Conservation (phyloP, 2,113 vertebrate species). For the Malaclemys terrapin region DNA sequence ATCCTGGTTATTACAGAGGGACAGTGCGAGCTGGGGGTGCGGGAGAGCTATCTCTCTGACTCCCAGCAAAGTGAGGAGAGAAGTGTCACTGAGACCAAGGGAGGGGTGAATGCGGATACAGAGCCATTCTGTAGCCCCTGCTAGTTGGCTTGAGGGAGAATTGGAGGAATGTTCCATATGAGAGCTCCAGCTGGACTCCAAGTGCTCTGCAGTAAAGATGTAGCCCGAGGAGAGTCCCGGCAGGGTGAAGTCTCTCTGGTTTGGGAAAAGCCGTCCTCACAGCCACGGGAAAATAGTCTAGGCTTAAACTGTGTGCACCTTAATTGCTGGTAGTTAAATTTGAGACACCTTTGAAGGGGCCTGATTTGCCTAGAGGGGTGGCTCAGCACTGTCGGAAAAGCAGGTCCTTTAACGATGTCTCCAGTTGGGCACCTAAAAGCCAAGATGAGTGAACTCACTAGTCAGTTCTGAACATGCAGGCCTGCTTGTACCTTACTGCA, state of each 20-base stretch:
- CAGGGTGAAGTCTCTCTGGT: background rate
- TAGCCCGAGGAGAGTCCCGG: background rate
- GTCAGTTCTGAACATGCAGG: background rate
- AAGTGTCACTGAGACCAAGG: background rate
- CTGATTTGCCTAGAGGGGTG: background rate
- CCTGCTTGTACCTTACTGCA: too few species aligned
- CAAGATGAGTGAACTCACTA: too few species aligned
- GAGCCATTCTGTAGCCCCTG: too few species aligned
- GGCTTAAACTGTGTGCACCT: too few species aligned
- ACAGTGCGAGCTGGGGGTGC: accelerated
- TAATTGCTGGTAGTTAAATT: background rate
- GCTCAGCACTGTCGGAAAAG: background rate
- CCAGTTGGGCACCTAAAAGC: too few species aligned
- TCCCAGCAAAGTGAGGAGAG: background rate
- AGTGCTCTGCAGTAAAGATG: background rate
- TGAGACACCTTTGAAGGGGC: background rate
- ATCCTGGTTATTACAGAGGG: too few species aligned
- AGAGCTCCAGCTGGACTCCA: background rate
- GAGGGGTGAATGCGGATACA: background rate
- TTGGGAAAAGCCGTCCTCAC: background rate
- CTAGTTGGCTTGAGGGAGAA: too few species aligned
- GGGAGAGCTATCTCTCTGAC: background rate
- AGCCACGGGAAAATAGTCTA: background rate
- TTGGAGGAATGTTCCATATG: background rate
- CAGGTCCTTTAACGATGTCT: too few species aligned